phyloP scores from a whole-genome alignment of 2,888 invertebrate genomes.

The Hirtodrosophila alboralis region DNA sequence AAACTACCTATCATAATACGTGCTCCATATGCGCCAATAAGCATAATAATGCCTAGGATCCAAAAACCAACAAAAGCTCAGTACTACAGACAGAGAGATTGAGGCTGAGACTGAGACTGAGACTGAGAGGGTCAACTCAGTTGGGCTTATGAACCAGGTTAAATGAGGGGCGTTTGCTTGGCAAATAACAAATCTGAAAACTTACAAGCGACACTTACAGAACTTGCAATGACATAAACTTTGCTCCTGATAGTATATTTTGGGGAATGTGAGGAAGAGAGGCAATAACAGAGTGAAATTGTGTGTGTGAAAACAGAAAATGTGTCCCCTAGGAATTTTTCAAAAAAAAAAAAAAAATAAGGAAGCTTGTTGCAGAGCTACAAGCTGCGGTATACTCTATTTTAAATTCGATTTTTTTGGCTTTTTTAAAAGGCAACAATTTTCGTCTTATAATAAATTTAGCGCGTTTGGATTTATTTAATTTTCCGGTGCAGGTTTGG shows the following conservation, averaged over 20 bases:
- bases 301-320: constrained; percentile 76
- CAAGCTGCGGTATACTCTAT: too few species aligned
- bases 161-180: constrained; percentile 17
- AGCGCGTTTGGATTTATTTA: too few species aligned
- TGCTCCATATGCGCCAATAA: constrained; percentile 75
- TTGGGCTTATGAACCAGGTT: constrained; percentile 30
- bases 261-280: too few species aligned
- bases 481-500: too few species aligned
- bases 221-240: constrained; percentile 30
- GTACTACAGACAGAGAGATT: constrained; percentile 26
- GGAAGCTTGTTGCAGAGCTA: too few species aligned
- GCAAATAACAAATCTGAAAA: constrained; percentile 59
- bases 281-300: constrained; percentile 40
- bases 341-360: constrained; percentile 33
- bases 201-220: constrained; percentile 59
- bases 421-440: too few species aligned
- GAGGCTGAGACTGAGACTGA: constrained; percentile 8
- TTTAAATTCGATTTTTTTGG: too few species aligned
- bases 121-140: background rate
- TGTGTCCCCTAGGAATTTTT: constrained; percentile 64
- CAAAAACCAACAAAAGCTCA: constrained; percentile 47
- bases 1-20: constrained; percentile 74
- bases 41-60: constrained; percentile 65
- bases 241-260: constrained; percentile 14
- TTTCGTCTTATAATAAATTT: too few species aligned